Evolutionary conservation across 2,113 vertebrate species (phyloP), one percentile per base, ranked within the genome.

Genomic region (Lutjanus erythropterus): DNA sequence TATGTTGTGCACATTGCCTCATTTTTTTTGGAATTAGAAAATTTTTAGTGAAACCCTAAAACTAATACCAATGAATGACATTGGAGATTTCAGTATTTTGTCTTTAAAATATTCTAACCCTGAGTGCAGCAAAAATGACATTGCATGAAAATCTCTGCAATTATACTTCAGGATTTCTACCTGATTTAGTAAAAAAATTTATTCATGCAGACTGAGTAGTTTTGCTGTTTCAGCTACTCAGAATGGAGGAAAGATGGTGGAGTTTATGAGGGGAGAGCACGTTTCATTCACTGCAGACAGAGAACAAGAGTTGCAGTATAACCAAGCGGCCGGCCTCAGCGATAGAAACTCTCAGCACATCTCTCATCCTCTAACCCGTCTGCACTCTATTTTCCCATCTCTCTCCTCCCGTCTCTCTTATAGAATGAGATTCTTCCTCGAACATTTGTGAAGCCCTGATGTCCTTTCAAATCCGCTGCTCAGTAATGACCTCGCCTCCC

Each of bases 391-490:
- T 83, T 68, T 64, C 47, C 52, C 75, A 65, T 56, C 68, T 9
- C 37, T 56, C 37, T 69, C 33, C 21, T 47, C 39, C 59, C 62
- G 46, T 11, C 31, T 53, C 35, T 68, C 60, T 25, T 37, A 53
- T 2, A 50, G 67, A 81, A 69, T 70, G n/a, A 80, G 55, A 81
- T 33, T 83, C 50, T 64, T 66, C 73, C 53, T 23, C 1, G 25
- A 77, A 73, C 41, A 56, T 77, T 74, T 12, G 16, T 9, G 1
- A 39, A 69, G 62, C 68, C 70, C 29, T 41, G 33, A 68, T 66
- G 62, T 88, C 83, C 75, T 74, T 80, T 84, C 23, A 77, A 59
- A 82, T 82, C 37, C 66, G 50, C 68, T 42, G 67, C 67, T 80
- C 52, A 3, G 78, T 86, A 88, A 90, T 73, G 78, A 80, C 75